These are phyloP conservation scores for Typhlomys cinereus DNA, from an alignment of 2,113 vertebrate genomes.

Conservation along the genomic window DNA sequence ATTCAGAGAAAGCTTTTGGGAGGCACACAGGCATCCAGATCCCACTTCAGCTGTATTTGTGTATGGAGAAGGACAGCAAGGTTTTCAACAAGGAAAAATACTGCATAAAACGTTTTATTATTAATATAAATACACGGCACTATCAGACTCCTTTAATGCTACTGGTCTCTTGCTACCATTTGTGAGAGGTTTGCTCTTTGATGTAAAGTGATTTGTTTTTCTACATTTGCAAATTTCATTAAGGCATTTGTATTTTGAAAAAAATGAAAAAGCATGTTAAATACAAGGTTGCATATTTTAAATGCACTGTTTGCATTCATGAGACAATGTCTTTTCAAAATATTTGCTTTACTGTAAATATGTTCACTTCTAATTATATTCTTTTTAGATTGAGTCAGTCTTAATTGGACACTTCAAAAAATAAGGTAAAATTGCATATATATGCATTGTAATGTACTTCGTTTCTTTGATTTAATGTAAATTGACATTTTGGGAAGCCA, in stretches of 20 bases:
- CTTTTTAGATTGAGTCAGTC: slow-evolving; percentile 54
- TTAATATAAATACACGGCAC: slow-evolving; percentile 65
- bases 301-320: slow-evolving; percentile 25
- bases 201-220: slow-evolving; percentile 61
- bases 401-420: slow-evolving; percentile 50
- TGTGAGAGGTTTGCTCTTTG: slow-evolving; percentile 55
- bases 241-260: slow-evolving; percentile 56
- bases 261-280: slow-evolving; percentile 54
- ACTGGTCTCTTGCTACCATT: slow-evolving; percentile 56
- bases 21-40: slow-evolving; percentile 34
- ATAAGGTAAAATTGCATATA: slow-evolving; percentile 52
- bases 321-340: slow-evolving; percentile 67
- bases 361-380: background rate
- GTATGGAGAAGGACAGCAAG: slow-evolving; percentile 52
- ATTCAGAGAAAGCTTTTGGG: slow-evolving; percentile 28
- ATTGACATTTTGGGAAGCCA: slow-evolving; percentile 55
- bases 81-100: slow-evolving; percentile 60
- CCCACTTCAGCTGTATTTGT: slow-evolving; percentile 36
- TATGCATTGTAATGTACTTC: slow-evolving; percentile 60
- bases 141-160: slow-evolving; percentile 67
- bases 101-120: slow-evolving; percentile 55
- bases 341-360: slow-evolving; percentile 62
- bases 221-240: slow-evolving; percentile 42
- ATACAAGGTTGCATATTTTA: slow-evolving; percentile 52
- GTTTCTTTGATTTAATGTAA: slow-evolving; percentile 60